Evolutionary conservation across 2,113 vertebrate species (phyloP).

Genomic region (Oreochromis tanganicae): DNA sequence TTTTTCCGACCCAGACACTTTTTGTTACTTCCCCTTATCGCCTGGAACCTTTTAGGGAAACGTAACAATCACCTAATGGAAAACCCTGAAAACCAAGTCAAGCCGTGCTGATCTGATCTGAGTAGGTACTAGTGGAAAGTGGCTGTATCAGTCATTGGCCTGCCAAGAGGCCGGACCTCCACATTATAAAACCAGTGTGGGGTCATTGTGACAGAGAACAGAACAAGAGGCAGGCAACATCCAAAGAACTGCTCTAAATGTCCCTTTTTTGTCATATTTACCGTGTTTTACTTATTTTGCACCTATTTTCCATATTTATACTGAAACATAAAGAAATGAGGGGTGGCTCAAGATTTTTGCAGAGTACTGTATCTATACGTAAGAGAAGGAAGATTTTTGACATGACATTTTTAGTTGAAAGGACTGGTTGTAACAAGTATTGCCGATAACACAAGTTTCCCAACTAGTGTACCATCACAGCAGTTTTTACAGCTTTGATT

Average conservation of each 20-base stretch:
- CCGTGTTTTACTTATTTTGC: not conserved
- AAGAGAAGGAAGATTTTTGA: not conserved
- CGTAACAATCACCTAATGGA: not conserved
- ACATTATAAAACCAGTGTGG: not conserved
- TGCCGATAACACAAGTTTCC: not conserved
- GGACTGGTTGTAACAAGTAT: not conserved
- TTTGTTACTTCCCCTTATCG: no score
- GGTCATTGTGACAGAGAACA: not conserved
- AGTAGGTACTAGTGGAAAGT: not conserved
- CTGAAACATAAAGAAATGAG: not conserved
- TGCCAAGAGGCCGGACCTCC: no score
- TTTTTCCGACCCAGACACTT: no score
- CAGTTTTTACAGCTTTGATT: not conserved
- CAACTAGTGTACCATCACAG: not conserved
- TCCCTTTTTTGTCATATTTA: not conserved
- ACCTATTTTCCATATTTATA: not conserved
- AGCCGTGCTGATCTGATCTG: not conserved
- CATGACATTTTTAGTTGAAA: not conserved
- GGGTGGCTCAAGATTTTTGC: not conserved
- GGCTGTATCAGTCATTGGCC: not conserved
- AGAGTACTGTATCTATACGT: not conserved
- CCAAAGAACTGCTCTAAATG: not conserved
- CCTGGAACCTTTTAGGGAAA: no score
- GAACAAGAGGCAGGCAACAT: not conserved
- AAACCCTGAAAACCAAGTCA: not conserved